Percentiles rank a stretch among this genome's conserved stretches.
These are phyloP conservation scores for Amiota communis DNA, from an alignment of 2,888 invertebrate species.

Conservation along the genomic window DNA sequence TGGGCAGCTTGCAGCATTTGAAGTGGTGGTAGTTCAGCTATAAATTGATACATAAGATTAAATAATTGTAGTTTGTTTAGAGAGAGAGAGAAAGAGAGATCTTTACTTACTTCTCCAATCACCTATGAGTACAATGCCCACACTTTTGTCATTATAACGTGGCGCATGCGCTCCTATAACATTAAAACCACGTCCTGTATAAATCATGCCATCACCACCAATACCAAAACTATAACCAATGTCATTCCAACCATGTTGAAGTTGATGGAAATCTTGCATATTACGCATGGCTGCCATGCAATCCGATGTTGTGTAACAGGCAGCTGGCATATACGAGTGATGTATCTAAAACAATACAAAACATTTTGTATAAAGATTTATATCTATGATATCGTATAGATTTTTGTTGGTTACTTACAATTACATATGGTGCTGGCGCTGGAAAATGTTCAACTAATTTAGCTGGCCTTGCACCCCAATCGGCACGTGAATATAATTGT, in stretches of 20 bases:
- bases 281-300: slow-evolving; percentile 77
- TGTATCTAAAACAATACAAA: slow-evolving; percentile 75
- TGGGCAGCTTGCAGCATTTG: slow-evolving; percentile 77
- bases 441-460: slow-evolving; percentile 73
- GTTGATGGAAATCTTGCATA: slow-evolving; percentile 80
- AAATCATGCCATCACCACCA: slow-evolving; percentile 82
- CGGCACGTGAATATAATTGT: slow-evolving; percentile 73
- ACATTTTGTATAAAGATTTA: not conserved
- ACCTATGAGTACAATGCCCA: slow-evolving; percentile 83
- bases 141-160: slow-evolving; percentile 79
- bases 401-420: slow-evolving; percentile 58
- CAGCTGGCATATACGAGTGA: slow-evolving; percentile 79
- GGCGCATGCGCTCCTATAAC: slow-evolving; percentile 82
- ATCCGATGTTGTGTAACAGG: slow-evolving; percentile 75
- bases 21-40: slow-evolving; percentile 77
- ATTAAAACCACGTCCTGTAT: slow-evolving; percentile 83
- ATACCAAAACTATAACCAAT: slow-evolving; percentile 83
- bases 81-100: not conserved
- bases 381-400: not conserved
- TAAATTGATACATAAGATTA: slow-evolving; percentile 1
- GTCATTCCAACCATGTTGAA: slow-evolving; percentile 79
- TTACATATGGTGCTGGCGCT: slow-evolving; percentile 79
- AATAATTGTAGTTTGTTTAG: not conserved
- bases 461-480: slow-evolving; percentile 77
- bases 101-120: slow-evolving; percentile 81